Conservation (phyloP, 2,888 invertebrate species). For the Folsomia manolachei region DNA sequence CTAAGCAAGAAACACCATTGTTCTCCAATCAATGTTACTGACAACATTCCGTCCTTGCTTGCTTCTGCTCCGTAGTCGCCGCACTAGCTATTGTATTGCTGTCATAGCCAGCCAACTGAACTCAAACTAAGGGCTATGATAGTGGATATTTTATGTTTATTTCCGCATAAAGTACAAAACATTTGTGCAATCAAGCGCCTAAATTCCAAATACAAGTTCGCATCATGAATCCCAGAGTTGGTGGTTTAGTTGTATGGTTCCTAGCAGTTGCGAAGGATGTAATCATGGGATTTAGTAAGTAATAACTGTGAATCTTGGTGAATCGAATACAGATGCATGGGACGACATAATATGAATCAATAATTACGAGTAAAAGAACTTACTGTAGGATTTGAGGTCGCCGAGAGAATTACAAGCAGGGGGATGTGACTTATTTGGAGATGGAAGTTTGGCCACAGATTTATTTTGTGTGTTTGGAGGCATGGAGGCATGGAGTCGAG, state of each 20-base stretch:
- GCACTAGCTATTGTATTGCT: too few relatives aligned
- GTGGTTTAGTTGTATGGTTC: background rate
- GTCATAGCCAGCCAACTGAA: background rate
- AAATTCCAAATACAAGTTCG: background rate
- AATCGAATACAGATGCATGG: background rate
- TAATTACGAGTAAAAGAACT: conserved; percentile 54
- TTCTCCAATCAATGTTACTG: conserved; percentile 6
- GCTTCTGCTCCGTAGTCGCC: too few relatives aligned
- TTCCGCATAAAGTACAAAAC: background rate
- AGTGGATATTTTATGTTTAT: conserved; percentile 6
- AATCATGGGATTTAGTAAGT: too few relatives aligned
- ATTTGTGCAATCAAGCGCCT: background rate
- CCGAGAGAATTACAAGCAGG: conserved; percentile 56
- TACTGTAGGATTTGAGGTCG: conserved; percentile 67
- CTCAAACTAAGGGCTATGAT: too few relatives aligned
- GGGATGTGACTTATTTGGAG: conserved; percentile 53
- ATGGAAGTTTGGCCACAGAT: conserved; percentile 42
- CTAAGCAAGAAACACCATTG: background rate
- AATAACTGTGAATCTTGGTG: background rate
- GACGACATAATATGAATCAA: background rate
- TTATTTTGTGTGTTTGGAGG: conserved; percentile 52
- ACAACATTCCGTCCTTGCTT: background rate
- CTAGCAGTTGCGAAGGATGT: too few relatives aligned
- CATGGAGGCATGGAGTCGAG: conserved; percentile 61
- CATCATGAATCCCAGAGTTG: background rate